A percentile compares a stretch with the other conserved stretches of the same genome.
Evolutionary conservation across 2,888 invertebrate genomes (phyloP).

Genomic region (Achlya flavicornis): DNA sequence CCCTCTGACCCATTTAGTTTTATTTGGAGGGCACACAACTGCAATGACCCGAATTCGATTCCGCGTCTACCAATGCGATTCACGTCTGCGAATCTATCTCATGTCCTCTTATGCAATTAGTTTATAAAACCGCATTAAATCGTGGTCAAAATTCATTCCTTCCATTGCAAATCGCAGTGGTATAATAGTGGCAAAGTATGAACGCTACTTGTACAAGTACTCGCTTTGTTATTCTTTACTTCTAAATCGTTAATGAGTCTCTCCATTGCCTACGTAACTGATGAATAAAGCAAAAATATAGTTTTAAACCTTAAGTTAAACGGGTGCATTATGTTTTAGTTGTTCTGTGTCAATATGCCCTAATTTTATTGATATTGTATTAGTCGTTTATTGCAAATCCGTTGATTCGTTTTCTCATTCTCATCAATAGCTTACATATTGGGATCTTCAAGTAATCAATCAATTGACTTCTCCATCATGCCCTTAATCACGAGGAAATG

Average conservation of each 20-base stretch:
- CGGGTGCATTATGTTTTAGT: too few species aligned
- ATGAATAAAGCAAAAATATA: too few species aligned
- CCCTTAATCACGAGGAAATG: slow-evolving; percentile 4
- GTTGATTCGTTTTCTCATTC: too few species aligned
- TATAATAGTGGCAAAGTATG: too few species aligned
- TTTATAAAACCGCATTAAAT: neutral
- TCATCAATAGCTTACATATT: neutral
- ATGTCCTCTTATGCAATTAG: neutral
- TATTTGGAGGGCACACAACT: slow-evolving; percentile 53
- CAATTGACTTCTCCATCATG: slow-evolving; percentile 24
- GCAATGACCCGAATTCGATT: slow-evolving; percentile 64
- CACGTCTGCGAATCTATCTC: slow-evolving; percentile 9
- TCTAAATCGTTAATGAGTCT: too few species aligned
- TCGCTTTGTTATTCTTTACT: too few species aligned
- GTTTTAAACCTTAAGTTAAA: too few species aligned
- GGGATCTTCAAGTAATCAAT: slow-evolving; percentile 14
- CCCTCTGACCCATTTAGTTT: slow-evolving; percentile 58
- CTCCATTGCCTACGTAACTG: too few species aligned
- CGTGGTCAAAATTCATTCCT: neutral
- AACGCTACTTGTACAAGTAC: too few species aligned
- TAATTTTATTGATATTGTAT: too few species aligned
- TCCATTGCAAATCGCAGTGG: neutral
- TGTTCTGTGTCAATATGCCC: too few species aligned
- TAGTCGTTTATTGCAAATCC: neutral
- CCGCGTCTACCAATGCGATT: slow-evolving; percentile 32